Base-by-base conservation (phyloP, 2,888 invertebrate species). In the Flabesymbios commensalis region DNA sequence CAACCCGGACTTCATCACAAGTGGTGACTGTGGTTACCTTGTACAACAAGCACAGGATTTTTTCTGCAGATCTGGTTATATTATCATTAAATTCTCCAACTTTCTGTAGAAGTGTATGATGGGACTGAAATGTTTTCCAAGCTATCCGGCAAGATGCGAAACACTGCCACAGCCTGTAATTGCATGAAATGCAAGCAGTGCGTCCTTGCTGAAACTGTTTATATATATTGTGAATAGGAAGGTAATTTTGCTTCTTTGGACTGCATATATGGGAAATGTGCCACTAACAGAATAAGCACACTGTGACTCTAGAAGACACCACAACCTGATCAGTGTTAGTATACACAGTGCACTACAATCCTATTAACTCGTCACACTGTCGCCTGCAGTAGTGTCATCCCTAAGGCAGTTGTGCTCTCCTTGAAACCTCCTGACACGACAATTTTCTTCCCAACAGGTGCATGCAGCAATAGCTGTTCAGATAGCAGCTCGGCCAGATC, bases 161-260 rank as follows among this genome's bases (percentile, higher is more conserved):
- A 49, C 49, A 28, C 14, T 49, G 19, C 28, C 29, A 49, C 49
- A 49, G 28, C 49, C 49, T 28, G 53, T 36, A 39, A 53, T 32
- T 10, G 53, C 53, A 53, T 53, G 53, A 24, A 53, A 53, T 10
- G 49, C 24, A 5, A 49, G 29, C 49, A 49, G 28, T 26, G 49
- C 10, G 29, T 22, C 28, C 29, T 10, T 10, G 10, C 5, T 7
- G 29, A 29, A 26, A 10, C 29, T 14, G 10, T 19, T 14, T 28
- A 19, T 19, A 22, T 7, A 49, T 49, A 7, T 49, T 29, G 29
- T 49, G 49, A 7, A 53, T 24, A 7, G 53, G 53, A 24, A 53
- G 10, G 39, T 53, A 53, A 36, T 36, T 53, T 36, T 10, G 32
- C 10, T 14, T 22, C 5, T 10, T 36, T 49, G 29, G 28, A 49